Conservation (phyloP, 2,888 invertebrate genomes). For the Drosophila putrida region DNA sequence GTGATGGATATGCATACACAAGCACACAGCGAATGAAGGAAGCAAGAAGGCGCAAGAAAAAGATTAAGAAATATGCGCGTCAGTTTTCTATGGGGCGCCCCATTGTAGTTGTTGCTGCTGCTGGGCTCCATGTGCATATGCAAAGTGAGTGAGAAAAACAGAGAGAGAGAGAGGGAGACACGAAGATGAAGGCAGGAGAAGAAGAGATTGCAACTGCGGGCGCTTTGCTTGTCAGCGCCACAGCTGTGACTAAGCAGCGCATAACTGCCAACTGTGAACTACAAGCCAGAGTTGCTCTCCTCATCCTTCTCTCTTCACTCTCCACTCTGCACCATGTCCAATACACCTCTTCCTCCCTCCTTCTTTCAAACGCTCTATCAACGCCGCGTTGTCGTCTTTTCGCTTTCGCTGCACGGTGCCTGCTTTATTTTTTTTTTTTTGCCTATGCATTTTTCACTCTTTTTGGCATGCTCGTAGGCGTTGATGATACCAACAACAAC, state of each 20-base stretch:
- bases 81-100: conserved; percentile 54
- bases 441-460: conserved; percentile 65
- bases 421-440: conserved; percentile 44
- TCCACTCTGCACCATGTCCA: conserved; percentile 17
- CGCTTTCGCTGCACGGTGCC: conserved; percentile 45
- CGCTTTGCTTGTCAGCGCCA: conserved; percentile 69
- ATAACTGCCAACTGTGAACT: conserved; percentile 73
- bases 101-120: conserved; percentile 40
- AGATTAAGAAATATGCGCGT: conserved; percentile 77
- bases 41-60: conserved; percentile 65
- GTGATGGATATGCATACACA: conserved; percentile 73
- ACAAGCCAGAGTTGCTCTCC: conserved; percentile 43
- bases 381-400: conserved; percentile 43
- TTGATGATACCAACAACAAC: conserved; percentile 69
- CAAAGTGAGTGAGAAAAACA: conserved; percentile 22
- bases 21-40: conserved; percentile 19
- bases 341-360: neutral
- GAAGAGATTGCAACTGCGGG: conserved; percentile 38
- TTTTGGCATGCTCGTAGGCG: conserved; percentile 71
- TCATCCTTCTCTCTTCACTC: conserved; percentile 15
- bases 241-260: conserved; percentile 81
- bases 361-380: neutral
- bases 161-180: conserved; percentile 4
- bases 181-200: conserved; percentile 3
- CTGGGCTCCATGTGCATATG: conserved; percentile 55